These are phyloP conservation scores for Chionodraco myersi DNA, from an alignment of 2,113 vertebrate species.

Conservation along the genomic window DNA sequence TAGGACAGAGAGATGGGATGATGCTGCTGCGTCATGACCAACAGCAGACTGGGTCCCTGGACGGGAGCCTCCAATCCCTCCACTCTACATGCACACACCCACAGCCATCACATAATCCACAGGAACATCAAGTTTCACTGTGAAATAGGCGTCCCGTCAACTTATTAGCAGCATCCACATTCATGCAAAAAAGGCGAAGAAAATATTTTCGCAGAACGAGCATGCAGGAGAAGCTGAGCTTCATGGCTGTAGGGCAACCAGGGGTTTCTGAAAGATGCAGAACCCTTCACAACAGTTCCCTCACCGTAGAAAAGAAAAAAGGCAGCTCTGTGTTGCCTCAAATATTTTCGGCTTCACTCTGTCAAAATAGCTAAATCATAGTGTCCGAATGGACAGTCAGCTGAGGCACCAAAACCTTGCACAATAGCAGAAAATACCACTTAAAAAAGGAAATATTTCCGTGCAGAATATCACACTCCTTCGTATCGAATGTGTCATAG, in stretches of 20 bases:
- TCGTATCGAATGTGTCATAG: background rate
- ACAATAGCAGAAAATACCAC: constrained; percentile 13
- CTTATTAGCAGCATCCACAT: constrained; percentile 10
- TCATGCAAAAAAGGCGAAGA: constrained; percentile 22
- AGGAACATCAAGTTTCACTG: constrained; percentile 62
- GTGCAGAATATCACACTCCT: background rate
- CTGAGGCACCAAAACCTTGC: constrained; percentile 18
- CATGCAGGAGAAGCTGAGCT: constrained; percentile 34
- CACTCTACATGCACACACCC: constrained; percentile 60
- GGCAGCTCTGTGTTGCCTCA: constrained; percentile 38
- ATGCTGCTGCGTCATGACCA: constrained; percentile 79
- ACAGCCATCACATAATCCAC: constrained; percentile 57
- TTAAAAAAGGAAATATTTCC: constrained; percentile 3
- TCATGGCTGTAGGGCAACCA: constrained; percentile 21
- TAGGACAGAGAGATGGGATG: constrained; percentile 67
- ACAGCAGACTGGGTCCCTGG: constrained; percentile 71
- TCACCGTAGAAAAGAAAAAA: constrained; percentile 44
- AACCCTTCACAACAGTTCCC: constrained; percentile 47
- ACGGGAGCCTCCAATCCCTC: constrained; percentile 66
- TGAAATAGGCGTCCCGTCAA: constrained; percentile 35
- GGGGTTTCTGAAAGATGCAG: constrained; percentile 51
- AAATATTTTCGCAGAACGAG: constrained; percentile 33
- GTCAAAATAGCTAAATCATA: constrained; percentile 50
- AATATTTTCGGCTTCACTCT: constrained; percentile 55
- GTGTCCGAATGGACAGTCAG: constrained; percentile 25